phyloP scores from a whole-genome alignment of 2,113 vertebrate genomes.

The Callopanchax toddi region DNA sequence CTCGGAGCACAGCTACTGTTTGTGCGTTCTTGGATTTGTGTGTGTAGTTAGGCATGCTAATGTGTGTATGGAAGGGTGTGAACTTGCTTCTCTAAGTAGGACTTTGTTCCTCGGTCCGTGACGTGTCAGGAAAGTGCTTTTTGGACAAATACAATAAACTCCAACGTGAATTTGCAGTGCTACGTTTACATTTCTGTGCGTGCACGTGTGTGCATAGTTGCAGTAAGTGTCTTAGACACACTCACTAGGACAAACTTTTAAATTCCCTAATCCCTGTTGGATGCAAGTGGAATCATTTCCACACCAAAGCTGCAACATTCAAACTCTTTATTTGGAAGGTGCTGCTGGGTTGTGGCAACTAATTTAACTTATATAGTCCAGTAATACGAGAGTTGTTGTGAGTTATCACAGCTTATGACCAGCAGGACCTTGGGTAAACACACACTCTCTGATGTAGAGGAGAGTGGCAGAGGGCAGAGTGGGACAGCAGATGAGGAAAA shows the following conservation, averaged over 20 bases:
- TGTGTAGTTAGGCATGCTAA: constrained; percentile 28
- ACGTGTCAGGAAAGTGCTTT: constrained; percentile 23
- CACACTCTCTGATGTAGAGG: constrained; percentile 15
- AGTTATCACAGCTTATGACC: constrained; percentile 42
- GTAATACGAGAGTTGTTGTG: constrained; percentile 35
- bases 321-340: constrained; percentile 26
- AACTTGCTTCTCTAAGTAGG: constrained; percentile 55
- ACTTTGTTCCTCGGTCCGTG: constrained; percentile 58
- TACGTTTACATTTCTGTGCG: neutral
- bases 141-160: constrained; percentile 39
- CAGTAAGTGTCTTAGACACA: constrained; percentile 9
- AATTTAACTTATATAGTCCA: constrained; percentile 37
- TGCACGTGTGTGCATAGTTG: constrained; percentile 2
- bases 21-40: constrained; percentile 16
- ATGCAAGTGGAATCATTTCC: constrained; percentile 18
- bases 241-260: no score
- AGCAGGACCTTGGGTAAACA: constrained; percentile 33
- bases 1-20: constrained; percentile 53
- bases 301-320: constrained; percentile 14
- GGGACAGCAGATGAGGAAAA: constrained; percentile 50
- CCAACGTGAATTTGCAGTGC: constrained; percentile 14
- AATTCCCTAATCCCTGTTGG: no score
- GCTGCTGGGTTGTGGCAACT: constrained; percentile 30
- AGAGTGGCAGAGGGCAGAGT: constrained; percentile 43
- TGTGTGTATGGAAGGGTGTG: constrained; percentile 47